Base-by-base conservation (phyloP, 1,140 invertebrate genomes). In the Camponotus pennsylvanicus region DNA sequence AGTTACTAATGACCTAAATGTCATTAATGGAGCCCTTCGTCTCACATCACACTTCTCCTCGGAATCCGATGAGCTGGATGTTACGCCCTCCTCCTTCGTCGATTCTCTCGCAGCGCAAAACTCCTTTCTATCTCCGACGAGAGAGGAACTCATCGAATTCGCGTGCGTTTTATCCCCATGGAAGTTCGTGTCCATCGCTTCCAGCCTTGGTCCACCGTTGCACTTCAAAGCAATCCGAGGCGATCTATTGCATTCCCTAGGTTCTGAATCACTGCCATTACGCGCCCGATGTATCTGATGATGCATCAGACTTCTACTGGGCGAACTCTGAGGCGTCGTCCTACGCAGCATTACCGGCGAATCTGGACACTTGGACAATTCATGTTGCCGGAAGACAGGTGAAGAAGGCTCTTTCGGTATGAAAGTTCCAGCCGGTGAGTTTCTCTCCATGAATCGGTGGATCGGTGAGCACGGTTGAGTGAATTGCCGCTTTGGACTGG, bases 401-500 rank as follows among this genome's bases (percentile, higher is more conserved):
- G 83, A 70, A 32, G 49, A 52, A 52, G 77, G 84, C 2, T 71
- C 80, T n/a, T 86, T 69, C 37, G 71, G 9, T 75, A 21, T n/a
- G 1, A 76, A 84, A 11, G 49, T 52, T 18, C 55, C 40, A 2
- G 15, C 8, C 11, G 77, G 11, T 0, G 32, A 63, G 59, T 92
- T 93, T 11, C 91, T 86, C 13, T 93, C 91, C n/a, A 88, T 87
- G 15, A 93, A 91, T 66, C 91, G 88, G 37, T 92, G 89, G 37
- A 93, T 88, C 2, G 92, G 92, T 0, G 92, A 93, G 59, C 86
- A 92, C 0, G 91, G 91, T 42, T 92, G 91, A 37, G 86, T 64
- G 18, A 94, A 91, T 45, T 93, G 89, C 63, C 94, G 89, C 57
- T 94, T 94, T 1, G 94, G 94, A 78, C 94, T 94, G 0, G 93